A percentile compares a stretch with the other conserved stretches of the same genome.
Conservation (phyloP, 2,797 vertebrate genomes). For the Cuculus canorus region DNA sequence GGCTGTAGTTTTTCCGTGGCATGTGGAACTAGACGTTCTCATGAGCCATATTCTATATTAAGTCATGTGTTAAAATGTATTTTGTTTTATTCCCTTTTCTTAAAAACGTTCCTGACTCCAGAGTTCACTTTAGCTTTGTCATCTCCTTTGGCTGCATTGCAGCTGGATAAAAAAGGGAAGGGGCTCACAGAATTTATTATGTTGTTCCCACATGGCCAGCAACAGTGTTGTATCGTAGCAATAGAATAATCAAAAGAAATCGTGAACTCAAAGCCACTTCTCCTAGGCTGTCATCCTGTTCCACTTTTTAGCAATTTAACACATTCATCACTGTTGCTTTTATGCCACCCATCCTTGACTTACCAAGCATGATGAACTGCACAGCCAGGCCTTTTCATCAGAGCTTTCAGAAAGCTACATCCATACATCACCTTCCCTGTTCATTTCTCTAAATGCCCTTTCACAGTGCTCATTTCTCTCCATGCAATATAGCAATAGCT, state of each 20-base stretch:
- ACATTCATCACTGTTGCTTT: background rate
- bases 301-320: background rate
- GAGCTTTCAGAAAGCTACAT: background rate
- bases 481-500: background rate
- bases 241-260: background rate
- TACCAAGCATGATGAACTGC: background rate
- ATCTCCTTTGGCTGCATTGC: background rate
- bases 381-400: background rate
- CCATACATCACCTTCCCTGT: background rate
- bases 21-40: background rate
- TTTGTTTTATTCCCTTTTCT: background rate
- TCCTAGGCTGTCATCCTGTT: background rate
- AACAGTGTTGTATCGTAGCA: background rate
- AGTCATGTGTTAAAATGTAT: background rate
- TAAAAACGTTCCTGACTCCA: background rate
- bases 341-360: background rate
- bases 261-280: background rate
- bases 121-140: background rate
- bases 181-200: background rate
- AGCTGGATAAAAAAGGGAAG: background rate
- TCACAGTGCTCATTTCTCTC: background rate
- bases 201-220: background rate
- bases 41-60: background rate
- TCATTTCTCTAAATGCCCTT: background rate
- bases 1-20: background rate